These are phyloP conservation scores for Lepilemur ruficaudatus DNA, from an alignment of 2,797 vertebrate species.

Conservation along the genomic window DNA sequence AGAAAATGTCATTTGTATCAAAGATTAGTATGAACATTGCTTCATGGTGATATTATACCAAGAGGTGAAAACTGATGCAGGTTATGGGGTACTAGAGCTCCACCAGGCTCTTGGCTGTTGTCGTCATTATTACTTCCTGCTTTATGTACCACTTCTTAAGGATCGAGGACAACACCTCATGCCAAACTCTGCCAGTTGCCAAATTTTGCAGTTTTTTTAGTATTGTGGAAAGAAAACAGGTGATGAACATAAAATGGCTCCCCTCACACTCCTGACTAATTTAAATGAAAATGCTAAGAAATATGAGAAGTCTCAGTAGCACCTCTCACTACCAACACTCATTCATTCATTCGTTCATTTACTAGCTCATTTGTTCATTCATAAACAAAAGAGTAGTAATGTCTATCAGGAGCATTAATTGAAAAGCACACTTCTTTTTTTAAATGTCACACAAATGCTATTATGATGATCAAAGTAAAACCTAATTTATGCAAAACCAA, in stretches of 20 bases:
- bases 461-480: neutral
- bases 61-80: neutral
- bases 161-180: neutral
- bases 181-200: neutral
- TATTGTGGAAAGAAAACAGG: neutral
- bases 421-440: neutral
- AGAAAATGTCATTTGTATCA: neutral
- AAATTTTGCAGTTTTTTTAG: neutral
- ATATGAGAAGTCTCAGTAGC: neutral
- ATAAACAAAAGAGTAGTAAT: neutral
- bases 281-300: slow-evolving; percentile 10
- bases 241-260: neutral
- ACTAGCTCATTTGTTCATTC: neutral
- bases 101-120: neutral
- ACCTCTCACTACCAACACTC: neutral
- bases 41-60: neutral
- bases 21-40: neutral
- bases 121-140: neutral
- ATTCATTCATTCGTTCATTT: neutral
- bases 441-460: neutral
- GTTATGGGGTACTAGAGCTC: neutral
- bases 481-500: neutral
- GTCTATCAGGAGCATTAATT: neutral
- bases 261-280: neutral
- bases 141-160: neutral